These are phyloP conservation scores for Phalacrocorax brasilianus DNA, from an alignment of 2,113 vertebrate genomes.

Conservation along the genomic window DNA sequence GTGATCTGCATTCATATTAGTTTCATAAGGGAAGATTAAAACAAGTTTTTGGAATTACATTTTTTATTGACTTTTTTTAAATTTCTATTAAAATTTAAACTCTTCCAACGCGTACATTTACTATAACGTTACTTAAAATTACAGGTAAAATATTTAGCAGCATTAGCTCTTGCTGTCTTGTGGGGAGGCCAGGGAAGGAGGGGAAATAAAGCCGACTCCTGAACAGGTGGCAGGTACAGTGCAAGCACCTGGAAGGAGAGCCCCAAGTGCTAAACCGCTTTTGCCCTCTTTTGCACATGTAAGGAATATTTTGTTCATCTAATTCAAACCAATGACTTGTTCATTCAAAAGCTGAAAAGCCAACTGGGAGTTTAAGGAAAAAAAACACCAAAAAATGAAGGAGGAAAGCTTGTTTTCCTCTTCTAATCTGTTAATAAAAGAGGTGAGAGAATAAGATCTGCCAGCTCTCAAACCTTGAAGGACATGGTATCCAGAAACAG, in stretches of 20 bases:
- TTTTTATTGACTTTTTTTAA: neutral
- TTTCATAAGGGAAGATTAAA: neutral
- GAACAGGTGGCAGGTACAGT: neutral
- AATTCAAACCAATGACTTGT: neutral
- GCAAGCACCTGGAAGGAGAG: neutral
- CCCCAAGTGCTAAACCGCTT: neutral
- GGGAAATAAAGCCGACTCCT: neutral
- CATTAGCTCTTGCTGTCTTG: neutral
- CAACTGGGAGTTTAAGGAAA: neutral
- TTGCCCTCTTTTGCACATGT: neutral
- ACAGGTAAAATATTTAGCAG: neutral
- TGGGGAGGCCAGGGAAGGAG: neutral
- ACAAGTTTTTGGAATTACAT: neutral
- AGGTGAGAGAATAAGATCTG: neutral
- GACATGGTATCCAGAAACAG: neutral
- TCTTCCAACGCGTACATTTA: neutral
- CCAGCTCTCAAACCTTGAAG: constrained; percentile 21
- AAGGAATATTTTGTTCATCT: neutral
- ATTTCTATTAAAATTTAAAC: neutral
- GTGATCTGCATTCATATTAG: neutral
- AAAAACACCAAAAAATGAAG: neutral
- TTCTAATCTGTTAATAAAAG: neutral
- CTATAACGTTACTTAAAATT: neutral
- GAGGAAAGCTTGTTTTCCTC: neutral
- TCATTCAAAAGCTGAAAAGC: neutral